Base-by-base conservation (phyloP, 2,888 invertebrate genomes). In the Drosophila longiperda region DNA sequence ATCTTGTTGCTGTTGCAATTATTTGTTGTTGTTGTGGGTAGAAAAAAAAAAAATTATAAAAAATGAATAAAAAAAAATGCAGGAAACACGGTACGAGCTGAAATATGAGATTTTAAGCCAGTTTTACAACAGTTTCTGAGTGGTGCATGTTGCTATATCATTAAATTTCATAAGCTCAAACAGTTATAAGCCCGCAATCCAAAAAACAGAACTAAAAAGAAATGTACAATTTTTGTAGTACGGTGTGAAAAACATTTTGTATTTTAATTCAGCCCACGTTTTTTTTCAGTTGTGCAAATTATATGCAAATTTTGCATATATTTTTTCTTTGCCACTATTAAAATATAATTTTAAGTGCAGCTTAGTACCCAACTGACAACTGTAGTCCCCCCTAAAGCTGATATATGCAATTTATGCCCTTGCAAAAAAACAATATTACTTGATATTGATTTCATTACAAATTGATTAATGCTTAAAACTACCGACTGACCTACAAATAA, bases 1-100 rank as follows among this genome's bases (percentile, higher is more conserved):
- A 87, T 87, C 87, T 90, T 87, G 84, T 90, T 86, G 75, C 72
- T 75, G 74, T 78, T 57, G 64, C 65, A 66, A 66, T 70, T 61
- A 59, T 65, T 85, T 67, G 67, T 54, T 75, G 66, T n/a, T 60
- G 42, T 34, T 65, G 67, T 59, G 67, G 54, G 29, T 29, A 33
- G 8, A 58, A 26, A n/a, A 36, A 34, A 26, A 40, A 69, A 53
- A 60, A 64, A 73, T 40, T 42, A 9, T 9, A 40, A 8, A 38
- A n/a, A 50, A 34, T 29, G 17, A 29, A 61, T 42, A 32, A n/a
- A 4, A 11, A 33, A 23, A 26, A 33, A 23, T 12, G 29, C 34
- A 34, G 32, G 42, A 62, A 66, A 59, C 54, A n/a, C 62, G 42
- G 59, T 40, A 9, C n/a, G 29, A 62, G 36, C 23, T 66, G 78